Base-by-base conservation (phyloP, 2,888 invertebrate species). In the Pilophorus perplexus region DNA sequence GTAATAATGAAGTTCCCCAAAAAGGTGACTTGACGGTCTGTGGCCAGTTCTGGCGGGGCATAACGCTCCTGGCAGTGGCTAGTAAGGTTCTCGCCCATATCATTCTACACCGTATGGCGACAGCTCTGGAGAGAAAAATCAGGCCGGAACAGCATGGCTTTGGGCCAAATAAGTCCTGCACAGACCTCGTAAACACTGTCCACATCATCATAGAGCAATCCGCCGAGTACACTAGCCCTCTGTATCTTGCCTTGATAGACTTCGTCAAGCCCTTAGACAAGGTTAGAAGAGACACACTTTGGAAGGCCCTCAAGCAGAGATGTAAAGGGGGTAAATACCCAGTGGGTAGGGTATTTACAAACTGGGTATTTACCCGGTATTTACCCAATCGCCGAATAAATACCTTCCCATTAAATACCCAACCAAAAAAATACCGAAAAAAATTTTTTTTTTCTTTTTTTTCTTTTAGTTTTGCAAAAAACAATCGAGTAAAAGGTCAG, bases 41-140 rank as follows among this genome's bases (percentile, higher is more conserved):
- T 40, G 40, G 40, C 14, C n/a, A 40, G n/a, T n/a, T n/a, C 3
- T 40, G 40, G 40, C 40, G 40, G 3, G 40, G 40, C 12, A 40
- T 5, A 40, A 40, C 40, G 4, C 5, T 40, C 4, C 5, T 3
- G 3, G 4, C 5, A 14, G 40, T 3, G 4, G 3, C 3, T 12
- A 40, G 40, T 40, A 40, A 40, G 40, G 40, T 40, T 40, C 40
- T 40, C 16, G 40, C 40, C 40, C 40, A 16, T 12, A 40, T 40
- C 40, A 40, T 40, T 16, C 12, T 40, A 16, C 4, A 40, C 16
- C 4, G 40, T 4, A 3, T 40, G 40, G 4, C 40, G 16, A 16
- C 40, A 4, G 5, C 40, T 5, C 40, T 40, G 12, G 40, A 40
- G 5, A 40, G 5, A n/a, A n/a, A n/a, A n/a, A 40, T 12, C 12